Base-by-base conservation (phyloP, 2,888 invertebrate genomes). In the Microplitis manilae region DNA sequence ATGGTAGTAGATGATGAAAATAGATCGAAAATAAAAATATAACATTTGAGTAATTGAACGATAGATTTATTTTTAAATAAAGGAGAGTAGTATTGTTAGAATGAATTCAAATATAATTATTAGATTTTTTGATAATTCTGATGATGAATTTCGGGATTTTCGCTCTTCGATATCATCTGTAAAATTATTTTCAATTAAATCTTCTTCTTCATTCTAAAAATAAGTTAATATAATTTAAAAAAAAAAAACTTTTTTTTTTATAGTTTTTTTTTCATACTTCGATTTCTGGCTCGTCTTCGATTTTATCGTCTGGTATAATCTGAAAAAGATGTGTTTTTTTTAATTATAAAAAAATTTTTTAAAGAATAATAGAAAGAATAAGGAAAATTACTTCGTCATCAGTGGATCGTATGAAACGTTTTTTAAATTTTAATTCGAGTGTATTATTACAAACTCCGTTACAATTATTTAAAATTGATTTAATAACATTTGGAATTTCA, bases 401-500 rank as follows among this genome's bases (percentile, higher is more conserved):
- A 17, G 74, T 68, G 5, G 78, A 77, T 72, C 79, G 79, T 6
- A 61, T 72, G 6, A 80, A 6, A 9, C 82, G 82, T 39, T 72
- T 81, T 8, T 40, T 77, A 62, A 62, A 7, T 20, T 17, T 62
- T 17, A 15, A 62, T 6, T 13, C 13, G 6, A 62, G 20, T 62
- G 62, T 78, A 17, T 73, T 74, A 50, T 67, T 75, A 70, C 83
- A 84, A 5, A 71, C 5, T 6, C 74, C 81, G 1, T 64, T 76
- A 60, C 83, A 84, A 38, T 77, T 71, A 6, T 68, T 73, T 8
- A 75, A 73, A 1, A 84, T 73, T 2, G 76, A 75, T 68, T 72
- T 82, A 62, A 87, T 79, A 7, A 50, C 50, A 2, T 38, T 76
- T 0, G 83, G 83, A 74, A 87, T 78, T 61, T 84, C 83, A 81